Evolutionary conservation across 2,888 invertebrate genomes (phyloP), one percentile per base, ranked within the genome.

Genomic region (Smittia aterrima): DNA sequence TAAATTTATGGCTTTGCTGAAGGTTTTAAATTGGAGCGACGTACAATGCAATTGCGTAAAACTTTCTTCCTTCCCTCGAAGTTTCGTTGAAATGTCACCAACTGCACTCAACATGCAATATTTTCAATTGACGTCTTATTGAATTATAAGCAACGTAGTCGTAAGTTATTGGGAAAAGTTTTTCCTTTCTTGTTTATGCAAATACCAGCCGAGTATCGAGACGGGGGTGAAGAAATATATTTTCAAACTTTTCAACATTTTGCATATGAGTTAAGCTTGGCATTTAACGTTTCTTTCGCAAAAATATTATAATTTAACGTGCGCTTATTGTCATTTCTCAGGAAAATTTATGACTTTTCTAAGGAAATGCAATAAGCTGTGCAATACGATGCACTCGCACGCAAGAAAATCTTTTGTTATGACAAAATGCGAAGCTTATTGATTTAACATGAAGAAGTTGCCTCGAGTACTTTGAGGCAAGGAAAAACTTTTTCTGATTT

Each of bases 311-410:
- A 66, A 66, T 66, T 66, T 66, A 66, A 66, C 27, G 18, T 66
- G 68, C 47, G 22, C 53, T 70, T 70, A 70, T 70, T 70, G 70
- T 70, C 70, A 70, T 70, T 70, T 70, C 47, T 70, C 70, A 70
- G 54, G 54, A 22, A 70, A 70, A 70, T 70, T 70, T 70, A 70
- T 70, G 70, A 70, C 70, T 53, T 70, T 54, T 70, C 70, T 53
- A 53, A 70, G 54, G 70, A 25, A 70, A 70, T 41, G 22, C 70
- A 70, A 70, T 68, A 68, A 41, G 41, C 25, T 25, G 18, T 25
- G 22, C 9, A 32, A 54, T 70, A 53, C 24, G 54, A 70, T 70
- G 70, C 54, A 70, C 22, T 20, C 53, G 70, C 70, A 70, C 70
- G 70, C 70, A 70, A 70, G n/a, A 25, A 70, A 27, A 54, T 67